These are phyloP conservation scores for Charina bottae DNA, from an alignment of 2,113 vertebrate genomes.

Conservation along the genomic window DNA sequence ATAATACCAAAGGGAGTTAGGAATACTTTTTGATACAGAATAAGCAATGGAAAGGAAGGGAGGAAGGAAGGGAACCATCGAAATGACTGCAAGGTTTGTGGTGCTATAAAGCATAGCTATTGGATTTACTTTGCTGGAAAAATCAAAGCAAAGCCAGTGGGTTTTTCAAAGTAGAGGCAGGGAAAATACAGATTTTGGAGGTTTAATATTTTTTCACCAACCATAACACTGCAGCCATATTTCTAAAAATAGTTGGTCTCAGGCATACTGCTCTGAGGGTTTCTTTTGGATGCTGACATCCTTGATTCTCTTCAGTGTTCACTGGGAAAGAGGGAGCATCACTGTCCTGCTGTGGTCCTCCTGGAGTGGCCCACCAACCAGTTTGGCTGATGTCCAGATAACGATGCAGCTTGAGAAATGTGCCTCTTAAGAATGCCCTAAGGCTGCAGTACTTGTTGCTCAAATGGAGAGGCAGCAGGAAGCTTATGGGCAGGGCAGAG, in stretches of 20 bases:
- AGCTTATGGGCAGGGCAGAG: neutral
- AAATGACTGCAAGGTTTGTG: slow-evolving; percentile 6
- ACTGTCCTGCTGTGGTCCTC: no score
- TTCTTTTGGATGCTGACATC: neutral
- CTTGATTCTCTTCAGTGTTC: neutral
- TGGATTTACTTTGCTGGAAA: slow-evolving; percentile 20
- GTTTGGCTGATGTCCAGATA: neutral
- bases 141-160: neutral
- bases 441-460: neutral
- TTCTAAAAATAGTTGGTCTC: neutral
- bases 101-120: neutral
- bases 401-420: neutral
- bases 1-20: neutral
- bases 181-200: neutral
- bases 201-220: neutral
- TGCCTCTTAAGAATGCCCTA: neutral
- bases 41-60: neutral
- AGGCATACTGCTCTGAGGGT: neutral
- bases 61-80: slow-evolving; percentile 1
- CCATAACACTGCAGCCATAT: neutral
- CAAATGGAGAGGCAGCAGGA: neutral
- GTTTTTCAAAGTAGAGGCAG: slow-evolving; percentile 10
- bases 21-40: neutral
- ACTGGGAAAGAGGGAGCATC: neutral
- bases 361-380: neutral